Evolutionary conservation across 2,797 vertebrate species (phyloP), one percentile per base, ranked within the genome.

Genomic region (Zalophus californianus): DNA sequence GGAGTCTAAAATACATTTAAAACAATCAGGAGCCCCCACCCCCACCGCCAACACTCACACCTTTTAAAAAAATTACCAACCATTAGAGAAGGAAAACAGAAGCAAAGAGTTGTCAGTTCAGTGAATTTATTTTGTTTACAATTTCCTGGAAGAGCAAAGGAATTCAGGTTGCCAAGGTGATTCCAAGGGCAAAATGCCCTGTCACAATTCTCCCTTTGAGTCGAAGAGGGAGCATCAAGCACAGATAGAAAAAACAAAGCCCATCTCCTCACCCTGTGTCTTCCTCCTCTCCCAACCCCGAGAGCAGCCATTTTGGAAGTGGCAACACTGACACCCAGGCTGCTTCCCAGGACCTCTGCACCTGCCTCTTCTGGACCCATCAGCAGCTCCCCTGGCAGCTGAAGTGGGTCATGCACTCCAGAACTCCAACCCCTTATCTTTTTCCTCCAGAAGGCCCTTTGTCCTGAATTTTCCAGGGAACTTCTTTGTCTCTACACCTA

Each of bases 61-160:
- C 64, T 68, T 50, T 87, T 90, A 44, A 56, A 86, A 79, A 96
- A 82, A 44, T n/a, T 29, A 38, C 2, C 29, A 58, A 38, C 14
- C 15, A 21, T 20, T 38, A 13, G 52, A 77, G 48, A 85, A 87
- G 52, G 18, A 35, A 95, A 87, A n/a, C n/a, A 80, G 60, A 88
- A 91, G 68, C 66, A 68, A 73, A 73, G 5, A 38, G 13, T 54
- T 54, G 41, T 60, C 89, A 64, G 9, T 48, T 60, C 14, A 35
- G 54, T 23, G 7, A 58, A 70, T 89, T 62, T 20, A 73, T 29
- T 95, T 95, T 93, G 64, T 93, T 91, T 91, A 75, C 9, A 48
- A 18, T 90, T 96, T 97, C 48, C 58, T 90, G 72, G 58, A 90
- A 93, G 64, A 80, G 66, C 50, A 84, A 89, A 90, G 84, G 52